Evolutionary conservation across 1,140 invertebrate species (phyloP).

Genomic region (Protaetia brevitarsis): DNA sequence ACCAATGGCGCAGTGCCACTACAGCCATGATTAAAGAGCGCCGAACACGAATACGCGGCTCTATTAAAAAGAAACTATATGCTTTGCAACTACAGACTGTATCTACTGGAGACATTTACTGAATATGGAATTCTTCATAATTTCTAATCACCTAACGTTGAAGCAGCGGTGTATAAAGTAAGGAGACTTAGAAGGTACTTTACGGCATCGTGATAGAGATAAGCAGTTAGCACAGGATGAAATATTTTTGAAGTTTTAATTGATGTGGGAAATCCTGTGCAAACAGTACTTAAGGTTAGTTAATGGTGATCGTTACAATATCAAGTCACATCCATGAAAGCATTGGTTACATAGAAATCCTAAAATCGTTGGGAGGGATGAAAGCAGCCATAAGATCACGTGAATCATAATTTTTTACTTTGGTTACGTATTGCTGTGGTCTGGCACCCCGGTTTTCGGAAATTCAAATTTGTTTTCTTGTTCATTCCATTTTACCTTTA

Average conservation of each 20-base stretch:
- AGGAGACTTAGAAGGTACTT: background rate
- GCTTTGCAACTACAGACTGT: background rate
- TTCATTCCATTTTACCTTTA: too few relatives aligned
- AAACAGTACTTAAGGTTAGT: too few relatives aligned
- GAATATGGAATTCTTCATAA: background rate
- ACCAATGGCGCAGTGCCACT: background rate
- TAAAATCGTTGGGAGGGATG: too few relatives aligned
- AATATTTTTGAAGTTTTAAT: background rate
- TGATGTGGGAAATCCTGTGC: slow-evolving; percentile 10
- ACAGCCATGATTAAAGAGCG: background rate
- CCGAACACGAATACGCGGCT: background rate
- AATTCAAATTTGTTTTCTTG: too few relatives aligned
- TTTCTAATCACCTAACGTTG: background rate
- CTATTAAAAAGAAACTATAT: background rate
- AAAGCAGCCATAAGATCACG: too few relatives aligned
- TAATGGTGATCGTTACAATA: too few relatives aligned
- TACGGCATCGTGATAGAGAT: background rate
- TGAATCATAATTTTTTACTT: too few relatives aligned
- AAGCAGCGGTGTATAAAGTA: background rate
- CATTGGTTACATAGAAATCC: too few relatives aligned
- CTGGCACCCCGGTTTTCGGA: too few relatives aligned
- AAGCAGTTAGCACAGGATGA: background rate
- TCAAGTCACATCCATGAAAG: too few relatives aligned
- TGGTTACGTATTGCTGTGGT: too few relatives aligned
- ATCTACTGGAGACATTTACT: background rate